Evolutionary conservation across 1,140 invertebrate species (phyloP), one percentile per base, ranked within the genome.

Genomic region (Drosophila nannoptera): DNA sequence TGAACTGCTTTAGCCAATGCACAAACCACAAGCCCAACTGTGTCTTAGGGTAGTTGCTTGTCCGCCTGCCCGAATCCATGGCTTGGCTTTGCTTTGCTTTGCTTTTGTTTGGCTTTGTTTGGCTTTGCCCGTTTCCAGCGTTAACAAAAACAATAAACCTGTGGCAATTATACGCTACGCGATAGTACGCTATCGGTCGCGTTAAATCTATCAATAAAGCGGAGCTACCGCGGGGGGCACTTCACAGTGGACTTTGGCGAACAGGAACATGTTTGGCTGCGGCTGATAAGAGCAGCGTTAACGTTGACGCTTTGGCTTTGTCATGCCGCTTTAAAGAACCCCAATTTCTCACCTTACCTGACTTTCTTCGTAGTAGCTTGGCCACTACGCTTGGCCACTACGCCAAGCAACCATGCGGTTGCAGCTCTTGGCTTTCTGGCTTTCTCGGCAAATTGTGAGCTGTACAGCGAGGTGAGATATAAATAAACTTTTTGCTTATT

Each of bases 301-400:
- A 55, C 50, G 42, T 22, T 48, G 12, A 35, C 31, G 35, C 12
- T n/a, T n/a, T n/a, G n/a, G n/a, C n/a, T n/a, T 12, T 55, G 38
- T 4, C 14, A 42, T 32, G 22, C 5, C n/a, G 14, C 54, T 66
- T 61, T 80, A 31, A 32, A 40, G 9, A 46, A 53, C 48, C 31
- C 63, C 46, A 52, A 75, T 50, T 83, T 55, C 53, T 69, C 55
- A 56, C 46, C 72, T 69, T 78, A 75, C 77, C 76, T 80, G 53
- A 7, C 3, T 40, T 35, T 69, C 52, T 22, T 22, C 22, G 22
- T 22, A 48, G 8, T 31, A 42, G 50, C 45, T 64, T 69, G 12
- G 11, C 46, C 67, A n/a, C n/a, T n/a, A n/a, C n/a, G n/a, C n/a
- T n/a, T n/a, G n/a, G n/a, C n/a, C n/a, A n/a, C n/a, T n/a, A n/a